Evolutionary conservation across 35 echinoderm and acorn worm genomes (phyloP).

Genomic region (Eucidaris tribuloides): DNA sequence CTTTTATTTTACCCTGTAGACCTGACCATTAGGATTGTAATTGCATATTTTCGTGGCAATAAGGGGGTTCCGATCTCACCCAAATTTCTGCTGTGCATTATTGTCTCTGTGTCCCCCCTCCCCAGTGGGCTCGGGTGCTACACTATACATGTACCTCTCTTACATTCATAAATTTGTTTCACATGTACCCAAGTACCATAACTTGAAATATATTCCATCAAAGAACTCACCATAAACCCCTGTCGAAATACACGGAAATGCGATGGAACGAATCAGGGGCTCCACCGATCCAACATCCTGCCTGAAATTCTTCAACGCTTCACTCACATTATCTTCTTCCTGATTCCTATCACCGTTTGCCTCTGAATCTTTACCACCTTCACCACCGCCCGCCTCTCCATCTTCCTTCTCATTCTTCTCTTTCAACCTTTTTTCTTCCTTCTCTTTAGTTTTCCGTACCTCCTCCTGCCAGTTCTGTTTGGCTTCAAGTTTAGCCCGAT

Average conservation of each 20-base stretch:
- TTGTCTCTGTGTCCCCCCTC: too few relatives aligned
- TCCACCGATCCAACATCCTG: constrained; percentile 7
- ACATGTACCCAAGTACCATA: neutral
- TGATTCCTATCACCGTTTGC: neutral
- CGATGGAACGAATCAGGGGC: constrained; percentile 66
- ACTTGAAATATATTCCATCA: neutral
- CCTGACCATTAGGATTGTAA: too few relatives aligned
- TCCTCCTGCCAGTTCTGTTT: neutral
- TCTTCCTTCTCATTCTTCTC: neutral
- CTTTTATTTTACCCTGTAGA: too few relatives aligned
- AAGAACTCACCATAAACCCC: constrained; percentile 74
- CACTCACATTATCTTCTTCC: neutral
- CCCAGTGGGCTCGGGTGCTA: neutral
- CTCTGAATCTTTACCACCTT: neutral
- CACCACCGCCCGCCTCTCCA: neutral
- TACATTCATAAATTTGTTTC: neutral
- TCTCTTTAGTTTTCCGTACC: neutral
- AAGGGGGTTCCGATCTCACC: too few relatives aligned
- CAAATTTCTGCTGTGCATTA: too few relatives aligned
- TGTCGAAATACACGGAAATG: constrained; percentile 89
- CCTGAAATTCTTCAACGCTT: neutral
- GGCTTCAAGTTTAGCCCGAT: constrained; percentile 17
- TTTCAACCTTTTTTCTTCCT: neutral
- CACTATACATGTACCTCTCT: neutral
- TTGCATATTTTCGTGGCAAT: too few relatives aligned